These are phyloP conservation scores for Atethmia centrago DNA, from an alignment of 2,888 invertebrate species.

Conservation along the genomic window DNA sequence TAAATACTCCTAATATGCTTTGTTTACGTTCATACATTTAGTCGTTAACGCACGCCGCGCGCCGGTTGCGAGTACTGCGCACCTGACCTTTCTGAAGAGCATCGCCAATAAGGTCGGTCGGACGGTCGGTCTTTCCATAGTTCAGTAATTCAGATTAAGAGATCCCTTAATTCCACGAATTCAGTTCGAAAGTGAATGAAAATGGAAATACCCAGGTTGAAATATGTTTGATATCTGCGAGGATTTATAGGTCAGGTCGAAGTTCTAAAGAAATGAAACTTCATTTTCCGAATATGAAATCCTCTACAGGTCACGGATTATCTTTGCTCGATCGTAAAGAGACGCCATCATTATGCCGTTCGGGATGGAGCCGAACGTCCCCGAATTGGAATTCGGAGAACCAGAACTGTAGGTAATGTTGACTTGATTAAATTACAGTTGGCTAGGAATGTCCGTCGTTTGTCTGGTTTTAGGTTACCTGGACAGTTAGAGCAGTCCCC, in stretches of 20 bases:
- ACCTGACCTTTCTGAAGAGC: too few relatives aligned
- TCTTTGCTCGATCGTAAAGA: slow-evolving; percentile 46
- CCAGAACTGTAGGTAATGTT: slow-evolving; percentile 21
- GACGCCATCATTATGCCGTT: slow-evolving; percentile 44
- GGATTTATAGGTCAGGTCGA: slow-evolving; percentile 32
- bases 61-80: too few relatives aligned
- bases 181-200: not conserved
- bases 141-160: not conserved
- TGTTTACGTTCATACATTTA: too few relatives aligned
- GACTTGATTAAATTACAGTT: slow-evolving; percentile 44
- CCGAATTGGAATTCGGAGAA: slow-evolving; percentile 32
- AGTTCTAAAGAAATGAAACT: slow-evolving; percentile 43
- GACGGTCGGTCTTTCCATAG: not conserved
- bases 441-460: slow-evolving; percentile 20
- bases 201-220: slow-evolving; percentile 4
- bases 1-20: too few relatives aligned
- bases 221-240: slow-evolving; percentile 27
- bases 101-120: too few relatives aligned
- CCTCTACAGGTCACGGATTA: slow-evolving; percentile 50
- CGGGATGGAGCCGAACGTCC: slow-evolving; percentile 17
- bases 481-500: slow-evolving; percentile 1
- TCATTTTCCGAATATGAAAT: slow-evolving; percentile 49
- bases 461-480: slow-evolving; percentile 6
- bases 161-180: not conserved
- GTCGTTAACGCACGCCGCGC: too few relatives aligned